phyloP scores from a whole-genome alignment of 2,113 vertebrate species.

The Forbesichthys agassizii region DNA sequence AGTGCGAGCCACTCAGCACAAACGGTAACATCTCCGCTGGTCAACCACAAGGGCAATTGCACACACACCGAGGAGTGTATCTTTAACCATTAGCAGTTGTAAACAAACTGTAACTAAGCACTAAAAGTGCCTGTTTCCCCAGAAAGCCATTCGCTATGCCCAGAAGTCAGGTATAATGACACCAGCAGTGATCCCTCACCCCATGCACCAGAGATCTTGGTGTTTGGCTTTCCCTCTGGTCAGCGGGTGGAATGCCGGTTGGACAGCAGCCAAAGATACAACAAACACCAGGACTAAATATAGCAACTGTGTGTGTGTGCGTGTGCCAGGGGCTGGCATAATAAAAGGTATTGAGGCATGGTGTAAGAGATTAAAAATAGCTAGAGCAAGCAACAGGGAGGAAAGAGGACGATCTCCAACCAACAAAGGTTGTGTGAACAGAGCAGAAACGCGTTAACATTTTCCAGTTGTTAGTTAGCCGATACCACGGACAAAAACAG shows the following conservation, averaged over 20 bases:
- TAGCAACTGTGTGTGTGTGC: slow-evolving; percentile 32
- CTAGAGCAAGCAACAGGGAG: not conserved
- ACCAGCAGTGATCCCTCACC: not conserved
- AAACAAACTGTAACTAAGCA: not conserved
- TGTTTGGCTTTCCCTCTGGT: slow-evolving; percentile 13
- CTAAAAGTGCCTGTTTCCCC: not conserved
- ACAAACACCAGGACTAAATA: slow-evolving; percentile 71
- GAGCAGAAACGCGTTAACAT: not conserved
- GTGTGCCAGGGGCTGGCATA: slow-evolving; percentile 13
- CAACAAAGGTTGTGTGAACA: not conserved
- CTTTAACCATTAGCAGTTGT: not conserved
- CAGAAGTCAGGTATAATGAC: not conserved
- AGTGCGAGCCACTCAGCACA: not conserved
- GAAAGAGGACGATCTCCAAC: not conserved
- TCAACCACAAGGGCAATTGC: not conserved
- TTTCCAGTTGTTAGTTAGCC: too few relatives aligned
- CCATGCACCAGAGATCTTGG: not conserved
- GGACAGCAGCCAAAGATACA: slow-evolving; percentile 69
- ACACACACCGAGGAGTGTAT: not conserved
- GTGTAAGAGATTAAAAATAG: not conserved
- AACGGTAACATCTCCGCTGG: too few relatives aligned
- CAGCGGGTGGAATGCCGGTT: slow-evolving; percentile 46
- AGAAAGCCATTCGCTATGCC: not conserved
- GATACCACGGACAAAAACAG: too few relatives aligned
- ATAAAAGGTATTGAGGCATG: slow-evolving; percentile 30